phyloP scores from a whole-genome alignment of 2,113 vertebrate genomes.

The Megaleporinus macrocephalus region DNA sequence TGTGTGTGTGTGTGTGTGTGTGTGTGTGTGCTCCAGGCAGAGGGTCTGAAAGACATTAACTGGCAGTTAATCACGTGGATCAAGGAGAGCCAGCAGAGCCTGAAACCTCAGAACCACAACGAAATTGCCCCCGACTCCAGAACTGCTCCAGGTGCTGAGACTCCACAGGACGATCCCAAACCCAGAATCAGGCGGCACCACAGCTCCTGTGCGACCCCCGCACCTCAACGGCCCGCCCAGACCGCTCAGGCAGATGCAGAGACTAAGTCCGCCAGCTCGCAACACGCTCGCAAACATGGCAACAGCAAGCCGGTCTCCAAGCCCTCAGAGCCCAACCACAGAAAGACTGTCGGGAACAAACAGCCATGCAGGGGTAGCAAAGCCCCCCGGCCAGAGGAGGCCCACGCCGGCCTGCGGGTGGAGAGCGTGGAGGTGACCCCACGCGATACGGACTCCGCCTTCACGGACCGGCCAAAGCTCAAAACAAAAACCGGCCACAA shows the following conservation, averaged over 20 bases:
- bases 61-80: constrained; percentile 75
- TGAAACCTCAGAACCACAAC: constrained; percentile 63
- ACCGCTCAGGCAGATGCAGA: neutral
- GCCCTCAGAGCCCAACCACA: accelerated
- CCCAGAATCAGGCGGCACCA: constrained; percentile 3
- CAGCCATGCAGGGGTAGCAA: constrained; percentile 71
- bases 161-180: constrained; percentile 49
- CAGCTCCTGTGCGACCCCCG: constrained; percentile 62
- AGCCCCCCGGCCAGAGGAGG: constrained; percentile 3
- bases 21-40: constrained; percentile 13
- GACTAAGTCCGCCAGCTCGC: constrained; percentile 53
- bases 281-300: constrained; percentile 38
- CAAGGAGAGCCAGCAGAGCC: constrained; percentile 62
- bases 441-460: constrained; percentile 69
- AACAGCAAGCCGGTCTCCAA: constrained; percentile 63
- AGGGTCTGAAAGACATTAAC: constrained; percentile 42
- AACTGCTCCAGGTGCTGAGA: constrained; percentile 43
- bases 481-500: constrained; percentile 80
- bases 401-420: constrained; percentile 60
- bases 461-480: constrained; percentile 81
- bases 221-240: constrained; percentile 45
- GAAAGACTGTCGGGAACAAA: constrained; percentile 72
- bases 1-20: neutral
- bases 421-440: constrained; percentile 70
- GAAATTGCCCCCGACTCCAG: constrained; percentile 36